A percentile compares a stretch with the other conserved stretches of the same genome.
These are phyloP conservation scores for Lysiphlebus fabarum DNA, from an alignment of 1,140 invertebrate genomes.

Conservation along the genomic window DNA sequence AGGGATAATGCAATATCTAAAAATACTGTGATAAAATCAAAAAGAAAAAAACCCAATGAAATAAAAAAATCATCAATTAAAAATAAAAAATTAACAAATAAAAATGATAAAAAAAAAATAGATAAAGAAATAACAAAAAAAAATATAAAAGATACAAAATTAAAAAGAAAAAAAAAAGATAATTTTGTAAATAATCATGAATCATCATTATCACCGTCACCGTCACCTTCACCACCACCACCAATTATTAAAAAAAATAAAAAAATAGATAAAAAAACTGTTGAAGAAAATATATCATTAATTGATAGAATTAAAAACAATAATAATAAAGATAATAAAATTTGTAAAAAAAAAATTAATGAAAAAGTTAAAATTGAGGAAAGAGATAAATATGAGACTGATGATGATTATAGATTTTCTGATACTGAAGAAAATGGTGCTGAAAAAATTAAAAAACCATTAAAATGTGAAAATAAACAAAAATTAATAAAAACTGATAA, in stretches of 20 bases:
- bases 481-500: constrained; percentile 36
- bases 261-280: constrained; percentile 48
- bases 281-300: constrained; percentile 46
- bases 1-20: constrained; percentile 46
- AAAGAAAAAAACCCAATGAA: constrained; percentile 37
- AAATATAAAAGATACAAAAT: constrained; percentile 33
- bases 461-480: constrained; percentile 42
- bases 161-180: constrained; percentile 46
- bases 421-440: constrained; percentile 32
- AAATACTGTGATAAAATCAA: constrained; percentile 47
- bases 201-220: no score
- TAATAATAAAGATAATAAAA: constrained; percentile 54
- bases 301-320: constrained; percentile 54
- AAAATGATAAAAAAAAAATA: constrained; percentile 37
- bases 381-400: constrained; percentile 41
- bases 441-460: constrained; percentile 44
- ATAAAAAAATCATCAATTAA: constrained; percentile 50
- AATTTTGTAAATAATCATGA: constrained; percentile 49
- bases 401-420: constrained; percentile 41
- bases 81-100: constrained; percentile 51
- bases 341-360: constrained; percentile 26
- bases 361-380: constrained; percentile 39
- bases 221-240: not conserved
- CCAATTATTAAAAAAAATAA: constrained; percentile 43
- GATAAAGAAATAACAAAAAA: constrained; percentile 31